These are phyloP conservation scores for Aurelia coerulea DNA, from an alignment of 30 jellyfish, hydroid and myxozoan species.

Conservation along the genomic window DNA sequence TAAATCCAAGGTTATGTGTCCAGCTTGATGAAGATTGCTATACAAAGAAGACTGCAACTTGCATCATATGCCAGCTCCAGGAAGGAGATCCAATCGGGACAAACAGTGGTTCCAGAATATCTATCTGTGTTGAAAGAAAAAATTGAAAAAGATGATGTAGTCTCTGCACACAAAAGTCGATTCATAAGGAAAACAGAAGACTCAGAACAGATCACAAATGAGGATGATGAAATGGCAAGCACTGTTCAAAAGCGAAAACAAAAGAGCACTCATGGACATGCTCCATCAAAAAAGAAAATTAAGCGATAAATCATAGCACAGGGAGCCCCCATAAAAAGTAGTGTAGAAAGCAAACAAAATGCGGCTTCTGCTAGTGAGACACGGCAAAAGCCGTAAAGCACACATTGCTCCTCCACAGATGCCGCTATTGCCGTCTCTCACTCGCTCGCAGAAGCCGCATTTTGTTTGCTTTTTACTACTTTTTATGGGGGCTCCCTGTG, in stretches of 20 bases:
- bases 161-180: conserved; percentile 2
- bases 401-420: too few relatives aligned
- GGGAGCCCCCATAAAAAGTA: too few relatives aligned
- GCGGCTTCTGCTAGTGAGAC: too few relatives aligned
- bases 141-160: conserved; percentile 3
- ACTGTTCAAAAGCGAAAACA: conserved; percentile 1
- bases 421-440: too few relatives aligned
- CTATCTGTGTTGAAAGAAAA: conserved; percentile 6
- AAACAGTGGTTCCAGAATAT: not conserved
- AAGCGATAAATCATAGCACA: too few relatives aligned
- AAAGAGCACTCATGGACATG: not conserved
- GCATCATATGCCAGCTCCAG: conserved; percentile 7
- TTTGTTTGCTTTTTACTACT: too few relatives aligned
- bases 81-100: not conserved
- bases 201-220: not conserved
- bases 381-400: too few relatives aligned
- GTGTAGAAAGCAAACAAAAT: too few relatives aligned
- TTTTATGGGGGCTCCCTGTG: too few relatives aligned
- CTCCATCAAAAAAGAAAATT: too few relatives aligned
- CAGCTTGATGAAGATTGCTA: conserved; percentile 15
- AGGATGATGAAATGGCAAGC: not conserved
- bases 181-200: conserved; percentile 3
- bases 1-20: conserved; percentile 10
- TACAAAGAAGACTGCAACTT: conserved; percentile 4
- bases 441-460: too few relatives aligned